Percentiles rank a stretch among this genome's conserved stretches.
Evolutionary conservation across 2,797 vertebrate genomes (phyloP).

Genomic region (Dryobates pubescens): DNA sequence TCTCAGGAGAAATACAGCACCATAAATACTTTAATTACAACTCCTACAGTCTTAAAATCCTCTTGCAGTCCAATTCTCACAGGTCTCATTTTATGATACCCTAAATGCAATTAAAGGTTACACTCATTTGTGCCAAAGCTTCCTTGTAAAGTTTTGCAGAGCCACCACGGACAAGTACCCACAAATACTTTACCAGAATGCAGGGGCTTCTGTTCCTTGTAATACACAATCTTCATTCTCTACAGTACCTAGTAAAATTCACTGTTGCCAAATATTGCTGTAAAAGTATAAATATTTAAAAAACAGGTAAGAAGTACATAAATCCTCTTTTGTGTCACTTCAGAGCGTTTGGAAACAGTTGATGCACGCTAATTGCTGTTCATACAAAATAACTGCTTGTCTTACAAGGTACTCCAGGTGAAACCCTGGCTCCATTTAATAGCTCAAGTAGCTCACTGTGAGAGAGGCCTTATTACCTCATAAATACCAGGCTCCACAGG

Average conservation of each 20-base stretch:
- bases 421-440: not conserved
- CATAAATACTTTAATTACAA: conserved; percentile 30
- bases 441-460: not conserved
- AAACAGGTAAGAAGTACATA: not conserved
- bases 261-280: not conserved
- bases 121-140: not conserved
- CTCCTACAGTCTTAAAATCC: not conserved
- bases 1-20: not conserved
- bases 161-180: not conserved
- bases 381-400: not conserved
- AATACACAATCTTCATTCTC: not conserved
- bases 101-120: not conserved
- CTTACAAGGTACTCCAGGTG: not conserved
- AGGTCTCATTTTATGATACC: not conserved
- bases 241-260: not conserved
- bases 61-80: not conserved
- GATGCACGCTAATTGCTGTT: not conserved
- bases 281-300: not conserved
- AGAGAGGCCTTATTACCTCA: not conserved
- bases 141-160: not conserved
- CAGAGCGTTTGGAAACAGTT: not conserved
- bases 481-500: not conserved
- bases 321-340: not conserved
- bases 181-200: not conserved
- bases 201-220: not conserved